These are phyloP conservation scores for Eolophus roseicapilla DNA, from an alignment of 2,113 vertebrate species.

Conservation along the genomic window DNA sequence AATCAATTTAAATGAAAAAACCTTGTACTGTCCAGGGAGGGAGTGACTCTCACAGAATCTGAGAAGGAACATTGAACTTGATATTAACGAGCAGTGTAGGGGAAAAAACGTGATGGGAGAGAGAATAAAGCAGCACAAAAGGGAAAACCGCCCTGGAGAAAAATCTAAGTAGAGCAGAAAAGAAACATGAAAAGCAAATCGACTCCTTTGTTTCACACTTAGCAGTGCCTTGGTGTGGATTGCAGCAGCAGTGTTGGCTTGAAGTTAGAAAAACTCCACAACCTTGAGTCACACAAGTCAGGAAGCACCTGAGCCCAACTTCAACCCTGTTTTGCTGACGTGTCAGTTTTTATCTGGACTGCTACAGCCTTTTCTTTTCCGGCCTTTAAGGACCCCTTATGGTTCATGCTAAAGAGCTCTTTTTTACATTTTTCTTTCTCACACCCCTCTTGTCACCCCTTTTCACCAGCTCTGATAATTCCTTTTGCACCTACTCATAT, in stretches of 20 bases:
- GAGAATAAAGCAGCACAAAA: constrained; percentile 5
- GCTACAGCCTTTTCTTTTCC: neutral
- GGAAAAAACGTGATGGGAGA: neutral
- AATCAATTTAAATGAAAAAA: constrained; percentile 11
- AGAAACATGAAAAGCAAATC: constrained; percentile 21
- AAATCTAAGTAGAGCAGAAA: constrained; percentile 1
- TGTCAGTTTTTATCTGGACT: neutral
- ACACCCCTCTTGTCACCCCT: neutral
- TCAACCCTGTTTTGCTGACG: neutral
- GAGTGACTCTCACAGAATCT: neutral
- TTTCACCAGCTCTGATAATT: neutral
- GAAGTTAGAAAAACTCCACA: neutral
- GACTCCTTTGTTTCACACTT: constrained; percentile 34
- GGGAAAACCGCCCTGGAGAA: neutral
- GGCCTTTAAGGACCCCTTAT: neutral
- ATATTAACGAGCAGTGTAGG: neutral
- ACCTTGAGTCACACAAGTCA: neutral
- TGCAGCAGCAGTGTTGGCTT: neutral
- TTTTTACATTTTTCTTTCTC: neutral
- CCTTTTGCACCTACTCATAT: neutral
- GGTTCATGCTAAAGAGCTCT: neutral
- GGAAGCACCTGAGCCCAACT: neutral
- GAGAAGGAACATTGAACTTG: neutral
- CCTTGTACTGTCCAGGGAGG: neutral
- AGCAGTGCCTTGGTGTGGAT: neutral